phyloP scores from a whole-genome alignment of 2,113 vertebrate species.

The Pteruthius melanotis region DNA sequence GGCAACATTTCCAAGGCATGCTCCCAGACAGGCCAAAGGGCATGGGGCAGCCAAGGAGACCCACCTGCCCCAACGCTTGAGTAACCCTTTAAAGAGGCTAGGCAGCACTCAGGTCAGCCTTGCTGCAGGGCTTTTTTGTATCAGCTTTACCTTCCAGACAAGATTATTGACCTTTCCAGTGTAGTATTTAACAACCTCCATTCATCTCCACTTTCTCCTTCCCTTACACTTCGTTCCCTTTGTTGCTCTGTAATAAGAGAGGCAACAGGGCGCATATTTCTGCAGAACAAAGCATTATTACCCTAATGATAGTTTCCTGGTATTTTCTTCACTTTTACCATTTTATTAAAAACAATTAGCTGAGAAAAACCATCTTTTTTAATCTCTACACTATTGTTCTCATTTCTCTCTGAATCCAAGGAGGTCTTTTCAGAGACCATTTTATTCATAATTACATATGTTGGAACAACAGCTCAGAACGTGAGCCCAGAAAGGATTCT shows the following conservation, averaged over 20 bases:
- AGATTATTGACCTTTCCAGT: conserved; percentile 37
- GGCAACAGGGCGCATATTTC: conserved; percentile 51
- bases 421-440: conserved; percentile 63
- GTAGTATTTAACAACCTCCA: conserved; percentile 13
- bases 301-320: conserved; percentile 67
- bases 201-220: neutral
- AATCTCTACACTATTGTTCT: conserved; percentile 69
- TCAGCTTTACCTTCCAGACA: conserved; percentile 12
- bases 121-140: neutral
- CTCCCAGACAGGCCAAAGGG: rapidly evolving
- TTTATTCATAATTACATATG: conserved; percentile 67
- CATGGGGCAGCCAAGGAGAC: neutral
- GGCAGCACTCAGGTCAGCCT: neutral
- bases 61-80: neutral
- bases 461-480: conserved; percentile 56
- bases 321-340: conserved; percentile 68
- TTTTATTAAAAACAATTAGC: conserved; percentile 76
- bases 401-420: conserved; percentile 54
- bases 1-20: rapidly evolving
- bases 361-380: conserved; percentile 61
- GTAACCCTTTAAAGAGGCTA: neutral
- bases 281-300: conserved; percentile 70
- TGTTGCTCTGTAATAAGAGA: conserved; percentile 42
- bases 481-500: conserved; percentile 55
- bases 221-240: conserved; percentile 36